Percentiles rank a stretch among this genome's conserved stretches.
These are phyloP conservation scores for Tetraodon nigroviridis DNA, from an alignment of 2,113 vertebrate species.

Conservation along the genomic window DNA sequence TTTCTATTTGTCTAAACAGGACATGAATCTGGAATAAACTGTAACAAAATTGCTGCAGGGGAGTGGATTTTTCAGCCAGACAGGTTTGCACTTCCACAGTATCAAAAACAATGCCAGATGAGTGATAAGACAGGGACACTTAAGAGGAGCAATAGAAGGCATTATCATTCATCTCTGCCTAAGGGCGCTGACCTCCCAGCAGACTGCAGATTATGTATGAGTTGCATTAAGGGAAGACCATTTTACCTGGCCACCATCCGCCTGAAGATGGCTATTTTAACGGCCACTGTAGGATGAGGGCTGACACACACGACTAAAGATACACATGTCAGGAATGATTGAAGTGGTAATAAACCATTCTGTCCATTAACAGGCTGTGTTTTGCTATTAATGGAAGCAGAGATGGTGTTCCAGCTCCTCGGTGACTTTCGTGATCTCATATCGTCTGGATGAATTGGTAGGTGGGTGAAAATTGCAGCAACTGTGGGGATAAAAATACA, in stretches of 20 bases:
- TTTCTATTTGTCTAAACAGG: not conserved
- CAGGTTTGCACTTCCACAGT: conserved; percentile 15
- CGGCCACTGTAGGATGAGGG: conserved; percentile 33
- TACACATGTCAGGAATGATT: conserved; percentile 63
- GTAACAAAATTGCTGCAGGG: not conserved
- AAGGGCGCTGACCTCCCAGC: conserved; percentile 48
- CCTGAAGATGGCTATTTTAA: conserved; percentile 50
- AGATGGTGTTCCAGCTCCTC: conserved; percentile 57
- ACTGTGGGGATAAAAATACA: conserved; percentile 59
- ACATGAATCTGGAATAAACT: conserved; percentile 16
- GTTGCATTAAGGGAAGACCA: conserved; percentile 31
- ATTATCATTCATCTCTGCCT: conserved; percentile 55
- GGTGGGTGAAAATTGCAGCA: conserved; percentile 51
- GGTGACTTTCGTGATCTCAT: conserved; percentile 39
- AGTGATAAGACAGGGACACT: conserved; percentile 47
- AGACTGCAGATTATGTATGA: conserved; percentile 56
- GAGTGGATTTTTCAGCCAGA: not conserved
- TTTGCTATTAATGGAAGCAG: conserved; percentile 48
- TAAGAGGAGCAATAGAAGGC: conserved; percentile 44
- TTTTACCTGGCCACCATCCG: conserved; percentile 48
- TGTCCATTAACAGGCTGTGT: conserved; percentile 62
- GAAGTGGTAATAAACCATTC: conserved; percentile 63
- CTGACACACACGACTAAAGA: conserved; percentile 48
- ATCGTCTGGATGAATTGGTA: conserved; percentile 48
- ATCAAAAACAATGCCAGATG: conserved; percentile 51